Percentiles rank a stretch among this genome's conserved stretches.
Evolutionary conservation across 1,140 invertebrate genomes (phyloP).

Genomic region (Lethocerus indicus): DNA sequence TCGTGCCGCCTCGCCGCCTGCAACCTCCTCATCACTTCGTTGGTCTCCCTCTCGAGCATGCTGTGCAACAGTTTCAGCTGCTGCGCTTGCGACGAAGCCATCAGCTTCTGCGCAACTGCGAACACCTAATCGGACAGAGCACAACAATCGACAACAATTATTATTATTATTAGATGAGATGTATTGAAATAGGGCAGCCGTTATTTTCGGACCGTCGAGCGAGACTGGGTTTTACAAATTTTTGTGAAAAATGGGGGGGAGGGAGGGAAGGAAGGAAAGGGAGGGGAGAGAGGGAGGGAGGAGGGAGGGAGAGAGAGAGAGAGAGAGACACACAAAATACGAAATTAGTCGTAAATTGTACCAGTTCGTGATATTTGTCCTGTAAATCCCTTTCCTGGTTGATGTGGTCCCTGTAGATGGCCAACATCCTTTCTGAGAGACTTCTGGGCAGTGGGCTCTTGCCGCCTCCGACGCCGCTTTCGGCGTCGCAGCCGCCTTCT

Average conservation of each 20-base stretch:
- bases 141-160: not conserved
- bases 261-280: too few species aligned
- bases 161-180: too few species aligned
- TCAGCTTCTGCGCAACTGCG: constrained; percentile 55
- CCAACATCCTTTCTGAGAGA: constrained; percentile 46
- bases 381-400: constrained; percentile 59
- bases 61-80: constrained; percentile 54
- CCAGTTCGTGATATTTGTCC: constrained; percentile 66
- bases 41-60: constrained; percentile 55
- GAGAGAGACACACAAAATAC: too few species aligned
- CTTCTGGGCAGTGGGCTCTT: constrained; percentile 35
- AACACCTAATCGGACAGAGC: constrained; percentile 30
- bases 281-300: too few species aligned
- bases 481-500: constrained; percentile 25
- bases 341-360: too few species aligned
- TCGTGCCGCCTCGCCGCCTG: constrained; percentile 68
- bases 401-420: constrained; percentile 49
- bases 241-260: too few species aligned
- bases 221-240: too few species aligned
- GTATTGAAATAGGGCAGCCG: too few species aligned
- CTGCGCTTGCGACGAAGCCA: constrained; percentile 54
- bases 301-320: too few species aligned
- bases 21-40: constrained; percentile 66
- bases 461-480: too few species aligned
- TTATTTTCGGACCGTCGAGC: too few species aligned